Percentiles rank a stretch among this genome's conserved stretches.
phyloP scores from a whole-genome alignment of 2,113 vertebrate species.

The rat (Rattus norvegicus) region GRCr8 NC_086025.1:29622501-29623000 shows the following conservation, averaged over 20 bases:
- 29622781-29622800: not conserved
- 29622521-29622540: slow-evolving; percentile 25
- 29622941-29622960: not conserved
- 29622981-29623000: not conserved
- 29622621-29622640: not conserved
- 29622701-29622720: not conserved
- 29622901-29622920: not conserved
- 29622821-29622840: slow-evolving; percentile 25
- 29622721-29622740: not conserved
- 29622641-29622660: slow-evolving; percentile 21
- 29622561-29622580: not conserved
- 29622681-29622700: not conserved
- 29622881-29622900: not conserved
- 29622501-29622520: slow-evolving; percentile 2
- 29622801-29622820: slow-evolving; percentile 34
- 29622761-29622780: not conserved
- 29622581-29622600: slow-evolving; percentile 12
- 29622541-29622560: not conserved
- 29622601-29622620: slow-evolving; percentile 12
- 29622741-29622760: slow-evolving; percentile 9
- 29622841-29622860: slow-evolving; percentile 32
- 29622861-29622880: not conserved
- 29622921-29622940: not conserved
- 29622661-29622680: not conserved
- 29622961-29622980: not conserved